phyloP scores from a whole-genome alignment of 2,797 vertebrate genomes.

The Limosa lapponica region DNA sequence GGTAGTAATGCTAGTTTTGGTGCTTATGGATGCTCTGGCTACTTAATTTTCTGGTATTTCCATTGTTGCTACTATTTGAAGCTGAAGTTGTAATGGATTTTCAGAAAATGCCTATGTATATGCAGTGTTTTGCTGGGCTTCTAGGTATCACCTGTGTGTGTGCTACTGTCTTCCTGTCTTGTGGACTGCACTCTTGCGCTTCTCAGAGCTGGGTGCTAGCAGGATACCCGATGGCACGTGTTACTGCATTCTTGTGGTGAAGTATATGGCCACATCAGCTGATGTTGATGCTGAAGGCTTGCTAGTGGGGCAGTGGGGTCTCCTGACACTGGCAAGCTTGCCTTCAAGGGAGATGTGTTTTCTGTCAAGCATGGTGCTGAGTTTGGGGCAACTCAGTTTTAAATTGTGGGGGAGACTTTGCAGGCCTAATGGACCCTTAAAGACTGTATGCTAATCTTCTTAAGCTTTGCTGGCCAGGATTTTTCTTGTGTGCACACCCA shows the following conservation, averaged over 20 bases:
- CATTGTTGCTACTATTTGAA: not conserved
- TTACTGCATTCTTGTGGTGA: not conserved
- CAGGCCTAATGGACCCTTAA: not conserved
- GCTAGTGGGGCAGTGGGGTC: not conserved
- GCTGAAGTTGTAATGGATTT: not conserved
- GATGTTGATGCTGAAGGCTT: not conserved
- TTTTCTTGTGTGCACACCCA: constrained; percentile 13
- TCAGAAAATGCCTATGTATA: not conserved
- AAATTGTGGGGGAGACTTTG: not conserved
- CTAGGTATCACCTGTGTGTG: not conserved
- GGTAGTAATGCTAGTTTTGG: not conserved
- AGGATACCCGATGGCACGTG: not conserved
- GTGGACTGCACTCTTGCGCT: not conserved
- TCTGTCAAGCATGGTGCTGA: not conserved
- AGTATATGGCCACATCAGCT: not conserved
- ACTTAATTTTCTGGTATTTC: not conserved
- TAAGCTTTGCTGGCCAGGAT: not conserved
- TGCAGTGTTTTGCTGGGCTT: not conserved
- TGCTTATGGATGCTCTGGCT: not conserved
- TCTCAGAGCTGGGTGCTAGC: not conserved
- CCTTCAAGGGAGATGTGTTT: not conserved
- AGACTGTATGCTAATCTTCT: constrained; percentile 15
- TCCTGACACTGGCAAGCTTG: not conserved
- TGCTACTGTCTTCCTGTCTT: not conserved
- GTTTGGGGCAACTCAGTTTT: not conserved